A percentile compares a stretch with the other conserved stretches of the same genome.
Conservation (phyloP, 2,797 vertebrate genomes). For the Myotis myotis region DNA sequence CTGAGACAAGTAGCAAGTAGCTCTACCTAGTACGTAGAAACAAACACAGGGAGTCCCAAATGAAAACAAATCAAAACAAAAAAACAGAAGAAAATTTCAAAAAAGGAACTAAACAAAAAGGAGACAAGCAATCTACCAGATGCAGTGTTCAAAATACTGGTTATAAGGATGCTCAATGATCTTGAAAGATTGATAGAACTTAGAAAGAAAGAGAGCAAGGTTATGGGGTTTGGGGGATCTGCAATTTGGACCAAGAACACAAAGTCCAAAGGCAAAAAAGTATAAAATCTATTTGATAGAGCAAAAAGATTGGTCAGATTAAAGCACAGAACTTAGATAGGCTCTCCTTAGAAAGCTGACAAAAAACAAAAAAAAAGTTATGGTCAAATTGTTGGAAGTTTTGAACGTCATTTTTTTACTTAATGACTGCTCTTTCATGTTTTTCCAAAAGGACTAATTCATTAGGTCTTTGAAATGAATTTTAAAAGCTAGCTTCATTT, state of each 20-base stretch:
- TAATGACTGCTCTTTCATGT: neutral
- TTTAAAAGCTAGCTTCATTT: neutral
- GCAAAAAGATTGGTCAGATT: neutral
- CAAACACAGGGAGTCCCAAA: no score
- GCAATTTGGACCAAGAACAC: neutral
- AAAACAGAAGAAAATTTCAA: no score
- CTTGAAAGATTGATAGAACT: slow-evolving; percentile 10
- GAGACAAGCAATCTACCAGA: no score
- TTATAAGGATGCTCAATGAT: no score
- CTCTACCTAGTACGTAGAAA: no score
- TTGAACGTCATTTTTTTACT: neutral
- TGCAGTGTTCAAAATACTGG: no score
- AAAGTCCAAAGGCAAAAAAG: neutral
- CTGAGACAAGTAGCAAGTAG: no score
- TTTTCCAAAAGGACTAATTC: neutral
- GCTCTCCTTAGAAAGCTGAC: neutral
- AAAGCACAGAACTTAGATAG: neutral
- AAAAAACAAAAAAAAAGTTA: neutral
- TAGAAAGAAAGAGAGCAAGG: neutral
- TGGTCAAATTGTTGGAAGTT: neutral
- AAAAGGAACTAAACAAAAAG: no score
- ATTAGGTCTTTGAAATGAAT: neutral
- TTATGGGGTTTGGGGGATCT: neutral
- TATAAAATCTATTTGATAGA: neutral
- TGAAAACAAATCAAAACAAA: no score